These are phyloP conservation scores for Pemphredon lugubris DNA, from an alignment of 2,888 invertebrate species.

Conservation along the genomic window DNA sequence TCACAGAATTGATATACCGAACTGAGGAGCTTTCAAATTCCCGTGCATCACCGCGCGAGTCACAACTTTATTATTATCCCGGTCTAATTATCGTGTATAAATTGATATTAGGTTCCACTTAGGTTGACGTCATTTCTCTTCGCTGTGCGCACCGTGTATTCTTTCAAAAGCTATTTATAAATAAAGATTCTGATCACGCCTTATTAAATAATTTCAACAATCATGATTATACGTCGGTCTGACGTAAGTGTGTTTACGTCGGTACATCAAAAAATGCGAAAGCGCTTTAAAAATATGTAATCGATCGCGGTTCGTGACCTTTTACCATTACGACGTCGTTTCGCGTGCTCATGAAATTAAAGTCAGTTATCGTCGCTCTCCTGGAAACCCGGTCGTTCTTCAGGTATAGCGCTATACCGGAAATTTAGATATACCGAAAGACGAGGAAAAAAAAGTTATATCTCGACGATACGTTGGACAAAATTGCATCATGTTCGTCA, in stretches of 20 bases:
- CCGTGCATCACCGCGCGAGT: too few relatives aligned
- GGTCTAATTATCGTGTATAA: too few relatives aligned
- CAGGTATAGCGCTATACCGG: too few relatives aligned
- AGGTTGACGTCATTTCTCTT: slow-evolving; percentile 10
- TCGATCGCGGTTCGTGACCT: slow-evolving; percentile 49
- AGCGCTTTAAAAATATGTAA: slow-evolving; percentile 29
- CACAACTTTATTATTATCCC: too few relatives aligned
- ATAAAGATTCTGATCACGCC: slow-evolving; percentile 24
- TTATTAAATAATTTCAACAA: slow-evolving; percentile 33
- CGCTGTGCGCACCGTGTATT: background rate
- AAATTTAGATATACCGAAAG: too few relatives aligned
- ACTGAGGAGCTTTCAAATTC: too few relatives aligned
- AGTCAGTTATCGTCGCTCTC: slow-evolving; percentile 2
- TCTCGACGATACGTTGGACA: too few relatives aligned
- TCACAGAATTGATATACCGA: too few relatives aligned
- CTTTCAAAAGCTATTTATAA: slow-evolving; percentile 5
- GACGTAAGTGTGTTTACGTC: slow-evolving; percentile 36
- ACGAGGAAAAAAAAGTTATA: too few relatives aligned
- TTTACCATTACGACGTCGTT: slow-evolving; percentile 21
- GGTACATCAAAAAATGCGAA: slow-evolving; percentile 10
- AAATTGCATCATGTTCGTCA: too few relatives aligned
- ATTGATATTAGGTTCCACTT: too few relatives aligned
- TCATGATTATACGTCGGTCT: background rate
- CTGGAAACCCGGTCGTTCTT: too few relatives aligned
- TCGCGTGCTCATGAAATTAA: slow-evolving; percentile 1